Conservation (phyloP, 2,113 vertebrate genomes). For the Tetraodon nigroviridis region DNA sequence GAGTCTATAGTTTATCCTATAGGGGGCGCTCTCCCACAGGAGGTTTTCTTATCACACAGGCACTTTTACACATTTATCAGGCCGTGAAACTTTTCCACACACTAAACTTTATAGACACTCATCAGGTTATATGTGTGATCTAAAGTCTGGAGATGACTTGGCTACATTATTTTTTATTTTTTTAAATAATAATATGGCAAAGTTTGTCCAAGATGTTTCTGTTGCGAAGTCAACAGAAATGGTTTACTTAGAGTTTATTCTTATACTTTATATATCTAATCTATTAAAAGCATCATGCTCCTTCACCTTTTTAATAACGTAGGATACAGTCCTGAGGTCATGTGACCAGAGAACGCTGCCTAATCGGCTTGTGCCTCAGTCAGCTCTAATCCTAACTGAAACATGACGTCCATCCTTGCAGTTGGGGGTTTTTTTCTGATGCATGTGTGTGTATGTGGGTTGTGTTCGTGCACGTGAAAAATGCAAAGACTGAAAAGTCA, state of each 20-base stretch:
- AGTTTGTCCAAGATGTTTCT: too few relatives aligned
- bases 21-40: neutral
- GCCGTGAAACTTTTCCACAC: constrained; percentile 16
- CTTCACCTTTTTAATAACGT: constrained; percentile 1
- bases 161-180: too few relatives aligned
- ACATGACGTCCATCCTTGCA: constrained; percentile 4
- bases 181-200: too few relatives aligned
- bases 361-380: constrained; percentile 56
- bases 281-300: neutral
- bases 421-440: too few relatives aligned
- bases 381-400: constrained; percentile 42
- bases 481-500: too few relatives aligned
- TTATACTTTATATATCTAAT: neutral
- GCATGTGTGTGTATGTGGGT: neutral
- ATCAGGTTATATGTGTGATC: constrained; percentile 37
- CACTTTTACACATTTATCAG: constrained; percentile 1
- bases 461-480: neutral
- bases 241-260: neutral
- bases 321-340: constrained; percentile 28
- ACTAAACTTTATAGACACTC: constrained; percentile 4
- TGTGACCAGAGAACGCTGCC: constrained; percentile 42
- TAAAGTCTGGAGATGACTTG: constrained; percentile 28
- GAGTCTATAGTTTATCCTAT: neutral
- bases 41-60: neutral
- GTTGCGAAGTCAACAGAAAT: too few relatives aligned